Conservation (phyloP, 2,113 vertebrate species). For the Misgurnus mizolepis region DNA sequence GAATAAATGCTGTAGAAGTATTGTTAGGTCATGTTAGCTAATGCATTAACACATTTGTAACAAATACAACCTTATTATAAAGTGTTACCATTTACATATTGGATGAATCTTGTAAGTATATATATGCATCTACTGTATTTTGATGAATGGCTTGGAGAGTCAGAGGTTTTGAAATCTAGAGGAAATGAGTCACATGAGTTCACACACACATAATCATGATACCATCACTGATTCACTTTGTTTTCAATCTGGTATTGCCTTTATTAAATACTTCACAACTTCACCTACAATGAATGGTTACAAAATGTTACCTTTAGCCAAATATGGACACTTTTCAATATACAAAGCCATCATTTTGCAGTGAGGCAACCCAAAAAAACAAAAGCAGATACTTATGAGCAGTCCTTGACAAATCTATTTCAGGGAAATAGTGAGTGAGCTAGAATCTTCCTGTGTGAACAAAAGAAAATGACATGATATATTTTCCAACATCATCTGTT, state of each 20-base stretch:
- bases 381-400: conserved; percentile 35
- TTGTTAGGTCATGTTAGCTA: no score
- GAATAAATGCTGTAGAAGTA: no score
- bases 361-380: conserved; percentile 53
- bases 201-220: conserved; percentile 15
- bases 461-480: conserved; percentile 43
- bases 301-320: conserved; percentile 69
- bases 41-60: no score
- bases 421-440: conserved; percentile 26
- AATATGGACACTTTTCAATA: conserved; percentile 62
- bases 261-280: conserved; percentile 77
- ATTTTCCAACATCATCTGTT: conserved; percentile 27
- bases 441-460: conserved; percentile 8
- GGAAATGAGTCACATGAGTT: conserved; percentile 58
- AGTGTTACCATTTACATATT: no score
- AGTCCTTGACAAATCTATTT: conserved; percentile 39
- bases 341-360: conserved; percentile 62
- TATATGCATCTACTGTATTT: background rate
- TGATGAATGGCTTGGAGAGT: background rate
- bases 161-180: conserved; percentile 26
- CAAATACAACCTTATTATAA: no score
- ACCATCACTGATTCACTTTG: background rate
- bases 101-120: background rate
- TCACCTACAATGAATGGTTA: conserved; percentile 74
- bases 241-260: conserved; percentile 67